A percentile compares a stretch with the other conserved stretches of the same genome.
Conservation (phyloP, 2,888 invertebrate species). For the Latheticus oryzae region DNA sequence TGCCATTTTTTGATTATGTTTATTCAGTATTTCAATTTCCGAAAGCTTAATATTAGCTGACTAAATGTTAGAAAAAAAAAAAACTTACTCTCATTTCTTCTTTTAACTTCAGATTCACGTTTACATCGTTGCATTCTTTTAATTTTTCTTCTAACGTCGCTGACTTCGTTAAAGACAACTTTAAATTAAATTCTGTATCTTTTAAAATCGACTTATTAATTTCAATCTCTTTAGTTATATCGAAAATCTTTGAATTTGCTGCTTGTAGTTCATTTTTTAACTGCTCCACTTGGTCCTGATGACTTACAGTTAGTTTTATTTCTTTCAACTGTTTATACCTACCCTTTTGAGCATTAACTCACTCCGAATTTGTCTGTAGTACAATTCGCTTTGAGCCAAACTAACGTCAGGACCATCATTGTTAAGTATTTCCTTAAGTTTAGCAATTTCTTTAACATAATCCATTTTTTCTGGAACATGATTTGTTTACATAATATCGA, state of each 20-base stretch:
- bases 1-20: conserved; percentile 12
- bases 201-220: conserved; percentile 42
- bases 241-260: conserved; percentile 43
- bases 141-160: conserved; percentile 46
- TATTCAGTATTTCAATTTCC: conserved; percentile 13
- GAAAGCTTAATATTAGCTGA: conserved; percentile 9
- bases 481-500: conserved; percentile 19
- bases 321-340: neutral
- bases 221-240: conserved; percentile 44
- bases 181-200: conserved; percentile 49
- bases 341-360: conserved; percentile 28
- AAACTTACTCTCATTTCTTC: conserved; percentile 48
- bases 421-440: conserved; percentile 13
- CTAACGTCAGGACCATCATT: neutral
- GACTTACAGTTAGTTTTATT: neutral
- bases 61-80: too few species aligned
- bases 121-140: conserved; percentile 44
- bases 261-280: conserved; percentile 47
- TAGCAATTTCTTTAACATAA: conserved; percentile 10
- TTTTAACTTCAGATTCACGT: conserved; percentile 48
- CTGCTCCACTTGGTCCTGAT: conserved; percentile 50
- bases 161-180: conserved; percentile 46
- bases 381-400: conserved; percentile 1
- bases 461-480: conserved; percentile 11
- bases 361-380: conserved; percentile 12